Conservation (phyloP, 2,113 vertebrate genomes). For the Bufo gargarizans region DNA sequence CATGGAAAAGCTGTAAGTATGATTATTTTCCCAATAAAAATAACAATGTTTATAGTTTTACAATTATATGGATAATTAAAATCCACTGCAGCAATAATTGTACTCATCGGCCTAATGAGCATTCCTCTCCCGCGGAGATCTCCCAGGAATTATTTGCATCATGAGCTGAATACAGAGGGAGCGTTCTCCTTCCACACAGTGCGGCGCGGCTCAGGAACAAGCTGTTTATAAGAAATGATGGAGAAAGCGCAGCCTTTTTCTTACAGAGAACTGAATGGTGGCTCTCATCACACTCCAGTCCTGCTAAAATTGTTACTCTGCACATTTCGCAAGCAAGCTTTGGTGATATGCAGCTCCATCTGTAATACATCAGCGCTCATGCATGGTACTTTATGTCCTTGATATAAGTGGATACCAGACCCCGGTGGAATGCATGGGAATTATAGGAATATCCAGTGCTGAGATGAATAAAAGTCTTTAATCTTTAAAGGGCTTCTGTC, state of each 20-base stretch:
- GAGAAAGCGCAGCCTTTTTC: conserved; percentile 54
- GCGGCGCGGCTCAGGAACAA: conserved; percentile 56
- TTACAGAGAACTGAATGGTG: conserved; percentile 41
- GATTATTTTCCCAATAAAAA: not conserved
- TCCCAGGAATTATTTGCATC: conserved; percentile 61
- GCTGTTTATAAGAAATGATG: conserved; percentile 8
- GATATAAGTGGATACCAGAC: conserved; percentile 29
- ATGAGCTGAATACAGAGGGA: conserved; percentile 55
- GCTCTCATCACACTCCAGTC: conserved; percentile 43
- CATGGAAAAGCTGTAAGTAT: not conserved
- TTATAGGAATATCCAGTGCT: not conserved
- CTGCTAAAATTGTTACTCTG: conserved; percentile 51
- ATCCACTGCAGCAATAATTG: conserved; percentile 43
- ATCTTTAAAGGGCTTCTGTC: too few relatives aligned
- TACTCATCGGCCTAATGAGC: not conserved
- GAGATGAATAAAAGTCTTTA: too few relatives aligned
- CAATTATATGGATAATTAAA: conserved; percentile 58
- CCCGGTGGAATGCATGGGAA: conserved; percentile 41
- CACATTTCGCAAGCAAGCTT: conserved; percentile 39
- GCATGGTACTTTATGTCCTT: not conserved
- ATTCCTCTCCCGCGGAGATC: conserved; percentile 47
- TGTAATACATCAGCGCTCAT: conserved; percentile 19
- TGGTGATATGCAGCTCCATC: not conserved
- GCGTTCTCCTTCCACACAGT: conserved; percentile 31
- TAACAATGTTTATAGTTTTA: conserved; percentile 4